Evolutionary conservation across 2,797 vertebrate species (phyloP).

Genomic region (Epinephelus malabaricus): DNA sequence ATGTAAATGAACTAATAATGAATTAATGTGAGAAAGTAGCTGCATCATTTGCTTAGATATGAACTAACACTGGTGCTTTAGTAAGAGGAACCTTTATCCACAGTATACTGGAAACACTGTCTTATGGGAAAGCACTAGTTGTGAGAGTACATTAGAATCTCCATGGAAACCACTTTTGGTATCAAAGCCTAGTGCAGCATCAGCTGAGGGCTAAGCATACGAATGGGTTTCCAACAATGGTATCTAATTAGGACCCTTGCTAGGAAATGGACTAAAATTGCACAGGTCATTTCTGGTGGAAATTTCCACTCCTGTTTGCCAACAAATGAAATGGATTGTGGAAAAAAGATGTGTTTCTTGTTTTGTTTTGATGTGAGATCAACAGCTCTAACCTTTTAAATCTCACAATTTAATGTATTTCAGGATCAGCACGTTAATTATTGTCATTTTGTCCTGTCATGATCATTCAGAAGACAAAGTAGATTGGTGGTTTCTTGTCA

Average conservation of each 20-base stretch:
- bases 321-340: slow-evolving; percentile 10
- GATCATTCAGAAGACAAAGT: slow-evolving; percentile 15
- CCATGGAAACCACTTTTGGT: slow-evolving; percentile 91
- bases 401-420: slow-evolving; percentile 36
- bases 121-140: slow-evolving; percentile 83
- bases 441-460: slow-evolving; percentile 13
- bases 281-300: slow-evolving; percentile 67
- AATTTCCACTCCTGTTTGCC: slow-evolving; percentile 60
- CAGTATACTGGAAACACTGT: slow-evolving; percentile 57
- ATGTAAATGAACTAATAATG: slow-evolving; percentile 34
- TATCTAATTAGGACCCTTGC: slow-evolving; percentile 82
- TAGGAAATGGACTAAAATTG: slow-evolving; percentile 77
- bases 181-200: slow-evolving; percentile 81
- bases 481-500: slow-evolving; percentile 19
- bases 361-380: slow-evolving; percentile 19
- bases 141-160: slow-evolving; percentile 86
- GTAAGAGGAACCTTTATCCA: slow-evolving; percentile 17
- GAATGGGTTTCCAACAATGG: slow-evolving; percentile 84
- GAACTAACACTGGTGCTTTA: slow-evolving; percentile 11
- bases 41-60: slow-evolving; percentile 2
- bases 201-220: slow-evolving; percentile 77
- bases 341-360: slow-evolving; percentile 1
- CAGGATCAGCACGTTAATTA: slow-evolving; percentile 6
- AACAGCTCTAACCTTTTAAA: slow-evolving; percentile 28
- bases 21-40: slow-evolving; percentile 8